Conservation (phyloP, 1,140 invertebrate genomes). For the Ostrea denselamellosa region DNA sequence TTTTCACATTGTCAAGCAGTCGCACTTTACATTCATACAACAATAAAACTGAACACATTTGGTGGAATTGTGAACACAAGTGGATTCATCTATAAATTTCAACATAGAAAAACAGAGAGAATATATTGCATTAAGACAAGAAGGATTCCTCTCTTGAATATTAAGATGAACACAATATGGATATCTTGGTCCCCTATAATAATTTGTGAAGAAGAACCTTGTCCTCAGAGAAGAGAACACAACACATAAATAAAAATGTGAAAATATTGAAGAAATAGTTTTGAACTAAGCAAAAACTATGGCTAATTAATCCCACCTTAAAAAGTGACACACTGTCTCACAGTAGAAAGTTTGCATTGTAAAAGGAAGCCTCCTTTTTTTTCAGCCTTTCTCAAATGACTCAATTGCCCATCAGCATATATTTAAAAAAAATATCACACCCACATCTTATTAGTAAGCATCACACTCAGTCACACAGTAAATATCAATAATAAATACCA, state of each 20-base stretch:
- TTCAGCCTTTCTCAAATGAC: not conserved
- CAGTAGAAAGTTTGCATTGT: no score
- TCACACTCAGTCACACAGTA: constrained; percentile 16
- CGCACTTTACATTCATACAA: constrained; percentile 19
- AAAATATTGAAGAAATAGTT: not conserved
- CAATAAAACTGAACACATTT: constrained; percentile 28
- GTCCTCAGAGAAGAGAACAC: not conserved
- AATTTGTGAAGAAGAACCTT: not conserved
- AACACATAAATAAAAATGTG: constrained; percentile 7
- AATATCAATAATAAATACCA: constrained; percentile 31
- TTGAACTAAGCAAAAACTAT: not conserved
- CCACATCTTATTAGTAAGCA: not conserved
- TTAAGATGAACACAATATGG: constrained; percentile 6
- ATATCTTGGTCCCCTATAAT: not conserved
- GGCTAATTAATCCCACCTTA: no score
- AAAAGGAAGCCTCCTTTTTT: no score
- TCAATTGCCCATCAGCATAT: not conserved
- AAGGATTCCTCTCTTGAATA: not conserved
- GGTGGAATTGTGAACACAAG: constrained; percentile 30
- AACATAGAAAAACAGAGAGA: not conserved
- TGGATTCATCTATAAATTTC: not conserved
- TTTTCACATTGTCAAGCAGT: not conserved
- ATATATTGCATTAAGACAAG: not conserved
- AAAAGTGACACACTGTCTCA: no score
- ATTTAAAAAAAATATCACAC: not conserved